phyloP scores from a whole-genome alignment of 2,113 vertebrate genomes.

The Aphyosemion australe region DNA sequence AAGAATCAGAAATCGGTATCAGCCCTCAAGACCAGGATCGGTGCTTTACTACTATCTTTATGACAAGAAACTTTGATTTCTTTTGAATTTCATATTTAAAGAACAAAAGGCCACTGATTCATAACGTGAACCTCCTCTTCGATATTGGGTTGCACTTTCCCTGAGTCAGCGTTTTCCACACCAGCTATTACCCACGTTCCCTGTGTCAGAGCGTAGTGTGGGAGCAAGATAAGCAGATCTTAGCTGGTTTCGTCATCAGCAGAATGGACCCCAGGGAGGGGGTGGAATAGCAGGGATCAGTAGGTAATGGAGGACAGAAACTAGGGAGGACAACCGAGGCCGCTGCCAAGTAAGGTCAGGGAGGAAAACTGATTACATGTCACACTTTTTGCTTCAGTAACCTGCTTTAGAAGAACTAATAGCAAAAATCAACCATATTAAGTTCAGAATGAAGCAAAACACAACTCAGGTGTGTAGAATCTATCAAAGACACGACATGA shows the following conservation, averaged over 20 bases:
- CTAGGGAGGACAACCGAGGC: constrained; percentile 36
- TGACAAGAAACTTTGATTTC: no score
- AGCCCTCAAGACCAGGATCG: no score
- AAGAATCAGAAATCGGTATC: no score
- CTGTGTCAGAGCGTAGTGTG: constrained; percentile 36
- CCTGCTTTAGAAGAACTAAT: constrained; percentile 32
- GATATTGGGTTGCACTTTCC: constrained; percentile 23
- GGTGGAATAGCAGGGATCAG: not conserved
- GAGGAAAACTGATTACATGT: constrained; percentile 48
- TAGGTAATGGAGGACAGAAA: constrained; percentile 50
- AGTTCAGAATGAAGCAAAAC: no score
- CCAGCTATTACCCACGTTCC: constrained; percentile 51
- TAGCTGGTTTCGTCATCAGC: constrained; percentile 55
- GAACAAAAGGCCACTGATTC: constrained; percentile 4
- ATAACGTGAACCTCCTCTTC: not conserved
- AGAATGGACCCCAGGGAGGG: constrained; percentile 21
- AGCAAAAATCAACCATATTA: no score
- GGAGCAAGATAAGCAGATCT: constrained; percentile 64
- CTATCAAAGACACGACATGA: constrained; percentile 16
- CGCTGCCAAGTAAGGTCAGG: constrained; percentile 34
- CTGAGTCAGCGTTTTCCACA: constrained; percentile 40
- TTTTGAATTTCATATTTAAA: no score
- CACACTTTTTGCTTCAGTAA: constrained; percentile 13
- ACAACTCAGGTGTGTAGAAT: not conserved
- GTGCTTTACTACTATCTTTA: no score